Conservation (phyloP, 2,113 vertebrate species). For the Pelodiscus sinensis region DNA sequence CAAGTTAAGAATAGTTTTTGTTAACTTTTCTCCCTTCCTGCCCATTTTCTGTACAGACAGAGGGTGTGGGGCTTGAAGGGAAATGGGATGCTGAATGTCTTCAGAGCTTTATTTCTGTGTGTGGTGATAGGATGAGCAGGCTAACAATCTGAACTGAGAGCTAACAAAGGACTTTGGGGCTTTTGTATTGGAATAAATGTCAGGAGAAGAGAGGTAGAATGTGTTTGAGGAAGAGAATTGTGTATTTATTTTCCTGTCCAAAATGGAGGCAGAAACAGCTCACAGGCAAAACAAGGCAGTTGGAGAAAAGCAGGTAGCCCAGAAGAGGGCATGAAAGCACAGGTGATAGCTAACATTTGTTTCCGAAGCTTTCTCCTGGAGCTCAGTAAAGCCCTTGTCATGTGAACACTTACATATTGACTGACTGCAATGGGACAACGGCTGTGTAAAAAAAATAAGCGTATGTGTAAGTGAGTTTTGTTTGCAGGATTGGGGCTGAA, state of each 20-base stretch:
- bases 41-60: neutral
- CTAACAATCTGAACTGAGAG: neutral
- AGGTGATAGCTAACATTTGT: neutral
- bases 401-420: neutral
- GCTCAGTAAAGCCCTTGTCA: neutral
- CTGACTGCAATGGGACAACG: neutral
- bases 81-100: rapidly evolving
- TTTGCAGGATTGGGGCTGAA: neutral
- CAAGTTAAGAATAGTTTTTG: neutral
- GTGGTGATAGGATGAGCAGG: neutral
- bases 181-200: neutral
- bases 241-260: neutral
- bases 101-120: neutral
- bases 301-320: neutral
- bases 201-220: neutral
- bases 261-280: rapidly evolving
- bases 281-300: neutral
- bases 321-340: neutral
- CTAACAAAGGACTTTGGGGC: neutral
- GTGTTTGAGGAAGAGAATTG: neutral
- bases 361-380: neutral
- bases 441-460: neutral
- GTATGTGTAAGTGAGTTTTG: neutral
- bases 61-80: neutral
- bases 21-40: neutral